These are phyloP conservation scores for Tigriopus japonicus DNA, from an alignment of 1,140 invertebrate genomes.

Conservation along the genomic window DNA sequence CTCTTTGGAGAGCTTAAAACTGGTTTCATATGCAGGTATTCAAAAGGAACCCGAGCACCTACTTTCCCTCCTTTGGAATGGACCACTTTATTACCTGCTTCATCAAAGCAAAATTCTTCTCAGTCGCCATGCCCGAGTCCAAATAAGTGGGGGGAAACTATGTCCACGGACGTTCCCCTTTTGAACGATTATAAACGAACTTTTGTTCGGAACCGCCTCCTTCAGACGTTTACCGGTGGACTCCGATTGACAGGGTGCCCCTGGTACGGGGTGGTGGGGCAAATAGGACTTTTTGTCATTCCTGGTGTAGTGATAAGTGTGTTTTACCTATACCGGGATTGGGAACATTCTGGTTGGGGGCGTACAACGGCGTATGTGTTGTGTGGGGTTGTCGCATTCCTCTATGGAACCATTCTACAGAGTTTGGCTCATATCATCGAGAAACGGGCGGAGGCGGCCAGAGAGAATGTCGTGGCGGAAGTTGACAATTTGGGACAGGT, in stretches of 20 bases:
- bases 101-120: no score
- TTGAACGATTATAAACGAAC: slow-evolving; percentile 29
- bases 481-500: no score
- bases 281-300: slow-evolving; percentile 19
- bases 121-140: background rate
- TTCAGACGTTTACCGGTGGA: slow-evolving; percentile 29
- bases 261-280: background rate
- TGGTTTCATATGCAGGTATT: no score
- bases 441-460: background rate
- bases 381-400: slow-evolving; percentile 16
- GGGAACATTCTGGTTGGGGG: background rate
- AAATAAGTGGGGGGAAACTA: background rate
- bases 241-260: slow-evolving; percentile 22
- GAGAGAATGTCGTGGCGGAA: background rate
- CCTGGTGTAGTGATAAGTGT: slow-evolving; percentile 22
- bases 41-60: no score
- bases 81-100: no score
- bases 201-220: slow-evolving; percentile 27
- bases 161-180: slow-evolving; percentile 23
- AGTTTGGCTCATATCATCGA: background rate
- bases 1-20: no score
- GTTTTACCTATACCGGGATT: slow-evolving; percentile 24
- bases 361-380: background rate
- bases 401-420: slow-evolving; percentile 19
- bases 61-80: no score